Evolutionary conservation across 2,888 invertebrate genomes (phyloP), one percentile per base, ranked within the genome.

Genomic region (Bruchidius siliquastri): DNA sequence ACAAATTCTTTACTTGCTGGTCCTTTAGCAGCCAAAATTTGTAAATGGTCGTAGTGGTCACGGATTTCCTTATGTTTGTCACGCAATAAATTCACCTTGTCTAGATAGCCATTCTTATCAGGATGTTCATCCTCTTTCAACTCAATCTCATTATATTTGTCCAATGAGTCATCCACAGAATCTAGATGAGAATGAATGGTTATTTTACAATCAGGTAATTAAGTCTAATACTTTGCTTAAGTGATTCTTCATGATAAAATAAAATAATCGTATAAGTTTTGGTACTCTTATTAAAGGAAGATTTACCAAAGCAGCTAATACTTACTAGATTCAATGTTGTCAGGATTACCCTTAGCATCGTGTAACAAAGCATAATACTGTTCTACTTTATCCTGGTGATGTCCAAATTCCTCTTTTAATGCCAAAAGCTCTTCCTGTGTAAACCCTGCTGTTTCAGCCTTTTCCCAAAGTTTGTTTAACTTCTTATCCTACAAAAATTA

Each of bases 341-440:
- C 85, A 77, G 92, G 90, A 68, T 89, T 86, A 0, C 78, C 81
- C 79, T 94, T 92, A 32, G 93, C 87, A 81, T 94, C 92, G 78
- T 91, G 90, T 72, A 96, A 88, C 74, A 97, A 85, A 69, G 92
- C 91, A 85, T 95, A 94, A 84, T 96, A 97, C 82, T 97, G 93
- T 84, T 97, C 94, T 71, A 97, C 91, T 87, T 97, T 97, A 79
- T 96, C 94, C 85, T 97, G 96, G 83, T 98, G 96, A 85, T 97
- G 97, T 21, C 88, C 87, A 83, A 98, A 97, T 86, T 98, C 98
- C 84, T 97, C 94, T 82, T 93, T 94, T 20, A 98, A 85, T 0
- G 95, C 91, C 75, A 91, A 88, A 69, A 98, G 84, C 86, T 98
- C 97, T 78, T 94, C 93, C 75, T 91, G 91, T 22, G 93, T 92